Percentiles rank a stretch among this genome's conserved stretches.
phyloP scores from a whole-genome alignment of 1,140 invertebrate genomes.

The Brachionus asplanchnoidis region DNA sequence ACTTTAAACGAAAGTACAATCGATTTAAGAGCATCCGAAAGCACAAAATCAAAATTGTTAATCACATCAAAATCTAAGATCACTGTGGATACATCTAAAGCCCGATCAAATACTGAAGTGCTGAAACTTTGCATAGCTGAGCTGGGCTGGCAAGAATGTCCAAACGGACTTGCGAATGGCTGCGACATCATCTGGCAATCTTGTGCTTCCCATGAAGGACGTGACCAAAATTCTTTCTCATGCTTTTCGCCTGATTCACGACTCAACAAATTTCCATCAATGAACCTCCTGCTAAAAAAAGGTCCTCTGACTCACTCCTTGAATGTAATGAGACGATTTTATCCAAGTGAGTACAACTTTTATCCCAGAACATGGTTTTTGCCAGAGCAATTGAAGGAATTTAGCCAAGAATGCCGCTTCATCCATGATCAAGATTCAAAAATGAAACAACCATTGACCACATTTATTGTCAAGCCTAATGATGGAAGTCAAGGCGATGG shows the following conservation, averaged over 20 bases:
- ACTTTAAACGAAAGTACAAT: neutral
- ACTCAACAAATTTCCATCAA: slow-evolving; percentile 44
- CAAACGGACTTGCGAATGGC: slow-evolving; percentile 1
- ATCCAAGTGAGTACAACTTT: slow-evolving; percentile 58
- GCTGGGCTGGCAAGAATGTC: slow-evolving; percentile 48
- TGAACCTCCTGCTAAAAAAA: slow-evolving; percentile 58
- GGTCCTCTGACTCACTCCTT: slow-evolving; percentile 57
- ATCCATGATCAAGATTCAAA: slow-evolving; percentile 42
- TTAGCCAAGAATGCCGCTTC: slow-evolving; percentile 46
- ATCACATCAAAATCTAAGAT: slow-evolving; percentile 42
- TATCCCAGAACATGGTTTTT: slow-evolving; percentile 60
- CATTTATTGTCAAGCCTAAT: slow-evolving; percentile 60
- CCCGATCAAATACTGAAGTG: slow-evolving; percentile 51
- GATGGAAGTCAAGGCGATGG: slow-evolving; percentile 60
- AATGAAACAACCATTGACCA: slow-evolving; percentile 45
- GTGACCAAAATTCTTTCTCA: neutral
- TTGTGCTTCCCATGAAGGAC: slow-evolving; percentile 23
- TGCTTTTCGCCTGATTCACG: neutral
- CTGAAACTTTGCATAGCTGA: slow-evolving; percentile 50
- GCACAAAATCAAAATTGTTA: neutral
- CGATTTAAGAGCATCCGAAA: neutral
- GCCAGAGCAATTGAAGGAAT: slow-evolving; percentile 57
- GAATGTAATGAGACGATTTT: slow-evolving; percentile 56
- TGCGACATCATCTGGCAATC: slow-evolving; percentile 42
- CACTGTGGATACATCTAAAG: slow-evolving; percentile 53